Evolutionary conservation across 64 coral and sea anemone species (phyloP).

Genomic region (Pocillopora verrucosa): DNA sequence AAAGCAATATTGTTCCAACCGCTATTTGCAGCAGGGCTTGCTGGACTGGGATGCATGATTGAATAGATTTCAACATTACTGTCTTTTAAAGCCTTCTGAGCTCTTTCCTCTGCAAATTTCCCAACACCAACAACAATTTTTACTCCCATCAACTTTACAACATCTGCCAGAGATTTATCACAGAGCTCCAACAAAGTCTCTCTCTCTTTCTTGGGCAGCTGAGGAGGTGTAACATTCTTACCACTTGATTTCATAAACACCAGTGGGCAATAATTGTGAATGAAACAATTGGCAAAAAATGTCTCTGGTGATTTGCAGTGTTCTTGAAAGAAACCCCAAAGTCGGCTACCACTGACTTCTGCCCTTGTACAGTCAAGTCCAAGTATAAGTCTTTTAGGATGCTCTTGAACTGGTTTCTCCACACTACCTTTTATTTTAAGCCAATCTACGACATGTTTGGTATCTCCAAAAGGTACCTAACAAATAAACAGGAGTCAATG

Average conservation of each 20-base stretch:
- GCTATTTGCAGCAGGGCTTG: slow-evolving; percentile 73
- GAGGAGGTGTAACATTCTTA: slow-evolving; percentile 81
- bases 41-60: slow-evolving; percentile 87
- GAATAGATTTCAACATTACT: slow-evolving; percentile 49
- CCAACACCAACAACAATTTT: slow-evolving; percentile 78
- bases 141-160: slow-evolving; percentile 58
- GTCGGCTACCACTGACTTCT: slow-evolving; percentile 88
- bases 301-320: slow-evolving; percentile 63
- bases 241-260: slow-evolving; percentile 79
- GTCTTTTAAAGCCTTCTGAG: slow-evolving; percentile 60
- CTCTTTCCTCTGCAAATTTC: slow-evolving; percentile 80
- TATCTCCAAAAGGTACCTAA: slow-evolving; percentile 91
- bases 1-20: slow-evolving; percentile 68
- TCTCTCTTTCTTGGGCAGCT: slow-evolving; percentile 41
- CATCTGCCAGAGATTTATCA: slow-evolving; percentile 52
- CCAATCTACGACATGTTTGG: slow-evolving; percentile 83
- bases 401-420: slow-evolving; percentile 63
- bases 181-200: slow-evolving; percentile 51
- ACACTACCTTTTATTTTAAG: slow-evolving; percentile 74
- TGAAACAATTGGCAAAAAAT: slow-evolving; percentile 81
- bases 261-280: slow-evolving; percentile 90
- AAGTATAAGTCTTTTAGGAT: slow-evolving; percentile 80
- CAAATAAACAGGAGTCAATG: neutral
- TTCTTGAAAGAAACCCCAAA: slow-evolving; percentile 82
- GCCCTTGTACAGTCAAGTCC: slow-evolving; percentile 63